Evolutionary conservation across 2,888 invertebrate genomes (phyloP), one percentile per base, ranked within the genome.

Genomic region (Agonopterix arenella): DNA sequence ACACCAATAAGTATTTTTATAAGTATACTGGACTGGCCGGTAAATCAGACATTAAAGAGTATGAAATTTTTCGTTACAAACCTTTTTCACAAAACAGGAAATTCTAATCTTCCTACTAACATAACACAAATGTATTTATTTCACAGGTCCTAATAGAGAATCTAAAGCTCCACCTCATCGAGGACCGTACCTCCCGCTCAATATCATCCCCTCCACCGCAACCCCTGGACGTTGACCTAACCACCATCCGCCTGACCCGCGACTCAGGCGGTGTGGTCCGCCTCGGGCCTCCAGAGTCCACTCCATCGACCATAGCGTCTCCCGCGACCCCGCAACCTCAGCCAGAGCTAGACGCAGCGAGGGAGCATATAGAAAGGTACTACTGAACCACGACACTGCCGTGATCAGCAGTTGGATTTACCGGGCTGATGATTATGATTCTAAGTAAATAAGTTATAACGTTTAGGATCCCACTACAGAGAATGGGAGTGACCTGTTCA

Each of bases 171-270:
- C 93, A 93, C 67, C 81, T 97, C 58, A 92, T 93, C 67, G 97
- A 97, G 83, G 97, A 97, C 85, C 92, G 96, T 47, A 95, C 94
- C 1, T 93, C 94, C 1, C 93, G 93, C 48, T 93, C 95, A 56
- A 85, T 86, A 36, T 95, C 95, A 4, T 95, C 96, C 1, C 96
- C 96, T 0, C 95, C 95, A 0, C 93, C 96, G 1, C 91, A 95
- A 57, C 97, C 97, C 0, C 88, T 96, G 13, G 93, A 95, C 80
- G 69, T 97, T 4, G 91, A 91, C 59, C 91, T 97, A 38, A 92
- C 93, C 0, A 91, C 93, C 47, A 90, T 96, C 49, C 91, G 90
- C 13, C 84, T 97, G 61, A 90, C 90, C n/a, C 90, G 97, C 36
- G 93, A 93, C 65, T 82, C 89, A n/a, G 91, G 91, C 53, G 97